Percentiles rank a stretch among this genome's conserved stretches.
Evolutionary conservation across 2,113 vertebrate genomes (phyloP).

Genomic region (Gadus macrocephalus): DNA sequence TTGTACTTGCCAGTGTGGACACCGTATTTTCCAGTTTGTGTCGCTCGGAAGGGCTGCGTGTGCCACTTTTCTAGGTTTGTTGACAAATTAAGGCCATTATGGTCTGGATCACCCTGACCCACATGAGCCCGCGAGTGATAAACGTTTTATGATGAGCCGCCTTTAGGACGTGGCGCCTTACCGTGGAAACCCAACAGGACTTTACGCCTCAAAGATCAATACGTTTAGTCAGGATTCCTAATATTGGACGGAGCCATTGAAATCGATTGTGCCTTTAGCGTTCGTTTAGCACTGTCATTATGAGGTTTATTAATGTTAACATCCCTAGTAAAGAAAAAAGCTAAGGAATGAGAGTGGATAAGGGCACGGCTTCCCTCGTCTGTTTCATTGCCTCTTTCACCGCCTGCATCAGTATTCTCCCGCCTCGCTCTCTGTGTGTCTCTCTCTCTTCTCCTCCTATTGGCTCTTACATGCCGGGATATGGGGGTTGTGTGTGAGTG

Average conservation of each 20-base stretch:
- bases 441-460: constrained; percentile 3
- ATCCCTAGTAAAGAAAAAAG: constrained; percentile 35
- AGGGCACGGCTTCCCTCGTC: constrained; percentile 6
- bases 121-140: constrained; percentile 1
- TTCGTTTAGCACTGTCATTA: constrained; percentile 34
- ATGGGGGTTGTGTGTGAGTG: constrained; percentile 14
- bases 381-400: constrained; percentile 14
- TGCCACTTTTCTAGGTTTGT: background rate
- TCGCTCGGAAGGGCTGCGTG: constrained; percentile 3
- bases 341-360: background rate
- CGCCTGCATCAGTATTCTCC: constrained; percentile 22
- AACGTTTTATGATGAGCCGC: background rate
- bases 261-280: constrained; percentile 39
- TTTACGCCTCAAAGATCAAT: constrained; percentile 29
- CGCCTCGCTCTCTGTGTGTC: background rate
- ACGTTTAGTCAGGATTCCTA: constrained; percentile 27
- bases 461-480: constrained; percentile 21
- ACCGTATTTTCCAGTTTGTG: constrained; percentile 33
- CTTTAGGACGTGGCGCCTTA: too few species aligned
- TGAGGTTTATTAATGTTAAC: constrained; percentile 57
- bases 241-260: constrained; percentile 36
- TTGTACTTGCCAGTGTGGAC: background rate
- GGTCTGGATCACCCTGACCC: constrained; percentile 22
- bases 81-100: constrained; percentile 9
- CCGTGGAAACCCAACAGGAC: constrained; percentile 7